Conservation (phyloP, 2,797 vertebrate species). For the Amniataba percoides region DNA sequence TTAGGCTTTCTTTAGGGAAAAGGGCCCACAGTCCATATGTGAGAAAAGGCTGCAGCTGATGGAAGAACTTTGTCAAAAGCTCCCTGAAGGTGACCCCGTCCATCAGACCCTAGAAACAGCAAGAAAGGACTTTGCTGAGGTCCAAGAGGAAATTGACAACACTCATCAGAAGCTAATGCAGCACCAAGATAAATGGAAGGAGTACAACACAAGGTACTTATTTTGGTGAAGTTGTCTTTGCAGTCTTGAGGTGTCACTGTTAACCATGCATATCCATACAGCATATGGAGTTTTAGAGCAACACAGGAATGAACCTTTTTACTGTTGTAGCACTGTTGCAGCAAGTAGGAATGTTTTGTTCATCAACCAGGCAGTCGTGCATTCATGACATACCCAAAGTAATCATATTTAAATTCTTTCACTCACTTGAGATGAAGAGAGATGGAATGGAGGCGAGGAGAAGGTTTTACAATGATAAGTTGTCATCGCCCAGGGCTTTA, state of each 20-base stretch:
- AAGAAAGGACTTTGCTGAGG: constrained; percentile 84
- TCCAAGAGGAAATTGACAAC: constrained; percentile 88
- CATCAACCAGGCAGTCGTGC: neutral
- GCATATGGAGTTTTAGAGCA: neutral
- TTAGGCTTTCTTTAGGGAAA: constrained; percentile 94
- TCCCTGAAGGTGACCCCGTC: constrained; percentile 88
- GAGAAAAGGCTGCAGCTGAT: constrained; percentile 93
- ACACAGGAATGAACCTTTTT: neutral
- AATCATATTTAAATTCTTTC: constrained; percentile 23
- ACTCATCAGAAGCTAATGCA: constrained; percentile 89
- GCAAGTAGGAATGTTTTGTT: constrained; percentile 14
- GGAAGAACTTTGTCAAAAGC: constrained; percentile 93
- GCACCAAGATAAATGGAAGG: constrained; percentile 93
- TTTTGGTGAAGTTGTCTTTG: neutral
- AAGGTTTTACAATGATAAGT: neutral
- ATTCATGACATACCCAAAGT: constrained; percentile 26
- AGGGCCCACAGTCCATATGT: constrained; percentile 91
- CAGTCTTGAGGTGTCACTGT: neutral
- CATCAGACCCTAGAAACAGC: constrained; percentile 84
- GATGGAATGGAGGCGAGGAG: neutral
- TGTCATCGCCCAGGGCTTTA: neutral
- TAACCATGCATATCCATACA: neutral
- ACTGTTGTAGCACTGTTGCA: neutral
- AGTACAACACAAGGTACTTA: constrained; percentile 89
- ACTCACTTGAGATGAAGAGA: neutral